Base-by-base conservation (phyloP, 2,797 vertebrate species). In the Pseudochromis fuscus region DNA sequence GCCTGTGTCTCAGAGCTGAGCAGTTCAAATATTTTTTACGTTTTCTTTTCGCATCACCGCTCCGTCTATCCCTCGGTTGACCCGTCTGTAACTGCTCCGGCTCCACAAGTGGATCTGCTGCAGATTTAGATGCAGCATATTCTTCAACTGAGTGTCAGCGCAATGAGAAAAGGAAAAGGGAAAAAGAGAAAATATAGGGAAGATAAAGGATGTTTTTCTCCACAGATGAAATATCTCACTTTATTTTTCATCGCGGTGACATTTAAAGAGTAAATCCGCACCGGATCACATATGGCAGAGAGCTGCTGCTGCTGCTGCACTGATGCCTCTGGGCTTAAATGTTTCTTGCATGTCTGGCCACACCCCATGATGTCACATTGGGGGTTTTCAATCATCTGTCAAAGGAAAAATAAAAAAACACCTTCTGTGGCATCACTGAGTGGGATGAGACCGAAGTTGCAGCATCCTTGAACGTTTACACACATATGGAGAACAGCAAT, bases 181-280 rank as follows among this genome's bases (percentile, higher is more conserved):
- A 12, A 13, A 45, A 42, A 56, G 48, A 60, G 18, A 30, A 56
- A 31, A 51, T 4, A 6, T 25, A 12, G 48, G 31, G 16, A 72
- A 42, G 55, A 51, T 55, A 45, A 72, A 73, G 0, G 24, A 59
- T 48, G 24, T 40, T 60, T 56, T 25, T 50, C 27, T 67, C 27
- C 13, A 28, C n/a, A 21, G 48, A 58, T 42, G 66, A 71, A 62
- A 78, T 67, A 72, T 58, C 23, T 51, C 67, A 45, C 27, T 75
- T 31, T 62, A 33, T 81, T 72, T 72, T 75, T 76, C 77, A 72
- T 57, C 60, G 55, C 7, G 7, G 23, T 81, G 76, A 81, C 75
- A 79, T 82, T 82, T 82, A 77, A 75, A 73, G 66, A 79, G 61
- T 53, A 72, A 78, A 86, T 71, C 64, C 62, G 31, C 51, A 55